Evolutionary conservation across 2,888 invertebrate genomes (phyloP), one percentile per base, ranked within the genome.

Genomic region (Spisula solida): DNA sequence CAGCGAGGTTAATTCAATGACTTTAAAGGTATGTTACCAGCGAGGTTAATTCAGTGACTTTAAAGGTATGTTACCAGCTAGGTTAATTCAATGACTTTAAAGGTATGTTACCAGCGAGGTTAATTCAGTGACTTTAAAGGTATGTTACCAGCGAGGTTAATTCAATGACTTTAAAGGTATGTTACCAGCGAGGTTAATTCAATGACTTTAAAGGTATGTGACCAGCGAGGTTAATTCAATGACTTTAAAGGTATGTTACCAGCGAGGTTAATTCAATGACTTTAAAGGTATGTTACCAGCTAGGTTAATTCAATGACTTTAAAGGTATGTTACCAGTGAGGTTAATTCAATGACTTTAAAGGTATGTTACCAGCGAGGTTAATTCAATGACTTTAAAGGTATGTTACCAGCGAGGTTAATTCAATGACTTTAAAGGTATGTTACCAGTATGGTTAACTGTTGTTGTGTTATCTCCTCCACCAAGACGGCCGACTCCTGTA

Each of bases 401-500:
- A 51, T 6, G 6, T 66, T 91, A 96, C 96, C 96, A 99, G 98
- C 0, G 97, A 97, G 91, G 98, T 97, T 93, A 99, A 97, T 41
- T 2, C 8, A 41, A 41, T 41, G 41, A 41, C 8, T 41, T 5
- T 41, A 41, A 41, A 51, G 16, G 51, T 51, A 51, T 6, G 6
- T 66, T 91, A 96, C 96, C 96, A 99, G 98, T 0, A 97, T 97
- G 91, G 98, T 97, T 93, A 99, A 97, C 96, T 99, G 99, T 93
- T 98, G 98, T 85, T 98, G 97, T 0, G 98, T 98, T 87, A 99
- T 98, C 92, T 97, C 98, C 97, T 99, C 99, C 0, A 99, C 98
- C 81, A 99, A 97, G 86, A 98, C 97, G 0, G 99, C 98, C 0
- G 99, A 98, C 79, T 98, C 98, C 0, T 98, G 97, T 75, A 98